Evolutionary conservation across 1,140 invertebrate genomes (phyloP).

Genomic region (Paraescarpia echinospica): DNA sequence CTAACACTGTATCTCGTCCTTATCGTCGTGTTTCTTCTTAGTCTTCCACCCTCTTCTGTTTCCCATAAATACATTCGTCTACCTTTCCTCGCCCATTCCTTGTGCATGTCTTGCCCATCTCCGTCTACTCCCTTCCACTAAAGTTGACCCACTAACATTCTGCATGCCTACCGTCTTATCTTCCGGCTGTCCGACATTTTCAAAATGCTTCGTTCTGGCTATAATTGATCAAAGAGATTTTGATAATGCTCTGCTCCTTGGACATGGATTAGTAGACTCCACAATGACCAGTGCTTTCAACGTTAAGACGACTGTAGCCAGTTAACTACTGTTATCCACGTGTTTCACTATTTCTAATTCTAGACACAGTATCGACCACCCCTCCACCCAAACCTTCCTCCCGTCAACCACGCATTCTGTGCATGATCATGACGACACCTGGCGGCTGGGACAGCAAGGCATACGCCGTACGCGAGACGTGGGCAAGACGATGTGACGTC

Average conservation of each 20-base stretch:
- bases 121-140: not conserved
- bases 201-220: not conserved
- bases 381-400: not conserved
- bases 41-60: no score
- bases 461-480: slow-evolving; percentile 12
- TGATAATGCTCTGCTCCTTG: no score
- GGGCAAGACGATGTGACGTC: slow-evolving; percentile 15
- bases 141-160: not conserved
- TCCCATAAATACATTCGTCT: no score
- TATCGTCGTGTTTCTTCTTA: no score
- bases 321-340: not conserved
- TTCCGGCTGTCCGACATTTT: not conserved
- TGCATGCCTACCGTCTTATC: not conserved
- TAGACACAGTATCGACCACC: not conserved
- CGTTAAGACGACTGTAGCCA: no score
- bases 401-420: slow-evolving; percentile 8
- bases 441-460: not conserved
- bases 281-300: no score
- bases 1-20: no score
- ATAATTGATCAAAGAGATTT: not conserved
- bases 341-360: not conserved
- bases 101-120: no score
- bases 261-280: no score
- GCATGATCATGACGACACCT: slow-evolving; percentile 21
- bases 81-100: no score